phyloP scores from a whole-genome alignment of 2,888 invertebrate species.

The Tiliacea citrago region DNA sequence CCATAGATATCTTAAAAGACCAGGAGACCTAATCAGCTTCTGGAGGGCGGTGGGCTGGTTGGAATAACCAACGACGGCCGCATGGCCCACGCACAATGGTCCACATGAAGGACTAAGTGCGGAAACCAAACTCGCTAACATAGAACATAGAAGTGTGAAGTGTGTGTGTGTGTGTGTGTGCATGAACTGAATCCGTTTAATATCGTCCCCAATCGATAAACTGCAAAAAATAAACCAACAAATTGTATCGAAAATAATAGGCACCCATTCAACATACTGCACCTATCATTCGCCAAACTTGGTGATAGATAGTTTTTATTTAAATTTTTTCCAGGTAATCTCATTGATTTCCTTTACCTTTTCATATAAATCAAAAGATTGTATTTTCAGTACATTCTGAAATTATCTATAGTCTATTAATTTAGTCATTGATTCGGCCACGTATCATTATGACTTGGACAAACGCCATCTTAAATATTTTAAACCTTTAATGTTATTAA shows the following conservation, averaged over 20 bases:
- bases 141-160: too few relatives aligned
- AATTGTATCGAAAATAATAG: background rate
- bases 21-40: too few relatives aligned
- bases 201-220: background rate
- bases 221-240: background rate
- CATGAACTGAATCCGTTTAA: background rate
- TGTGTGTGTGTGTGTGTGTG: too few relatives aligned
- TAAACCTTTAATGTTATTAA: too few relatives aligned
- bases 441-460: conserved; percentile 10
- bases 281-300: background rate
- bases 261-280: background rate
- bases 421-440: background rate
- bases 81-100: too few relatives aligned
- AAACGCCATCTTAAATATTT: conserved; percentile 17
- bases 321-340: background rate
- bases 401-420: background rate
- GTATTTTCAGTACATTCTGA: background rate
- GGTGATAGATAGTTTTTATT: background rate
- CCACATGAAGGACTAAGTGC: too few relatives aligned
- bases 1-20: too few relatives aligned
- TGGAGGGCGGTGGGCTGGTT: too few relatives aligned
- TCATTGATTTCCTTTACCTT: background rate
- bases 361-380: too few relatives aligned
- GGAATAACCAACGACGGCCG: too few relatives aligned
- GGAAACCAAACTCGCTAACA: too few relatives aligned